Evolutionary conservation across 2,113 vertebrate species (phyloP).

Genomic region (Rana temporaria): DNA sequence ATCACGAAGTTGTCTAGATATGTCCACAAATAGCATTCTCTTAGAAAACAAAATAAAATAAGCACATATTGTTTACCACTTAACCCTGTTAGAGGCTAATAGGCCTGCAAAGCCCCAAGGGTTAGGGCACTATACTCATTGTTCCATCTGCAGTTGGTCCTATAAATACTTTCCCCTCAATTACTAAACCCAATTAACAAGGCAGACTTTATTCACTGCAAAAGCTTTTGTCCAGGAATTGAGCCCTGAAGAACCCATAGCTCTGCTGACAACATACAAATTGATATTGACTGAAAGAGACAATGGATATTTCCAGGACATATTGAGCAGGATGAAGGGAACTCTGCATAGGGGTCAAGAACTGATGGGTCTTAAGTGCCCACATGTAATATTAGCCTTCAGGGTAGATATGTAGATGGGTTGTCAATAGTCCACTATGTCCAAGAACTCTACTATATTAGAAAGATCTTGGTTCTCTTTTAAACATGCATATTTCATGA

Average conservation of each 20-base stretch:
- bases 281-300: slow-evolving; percentile 47
- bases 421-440: neutral
- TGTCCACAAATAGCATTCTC: no score
- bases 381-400: slow-evolving; percentile 23
- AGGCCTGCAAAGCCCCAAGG: slow-evolving; percentile 21
- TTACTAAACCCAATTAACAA: slow-evolving; percentile 34
- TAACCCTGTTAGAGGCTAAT: slow-evolving; percentile 7
- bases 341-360: neutral
- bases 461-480: no score
- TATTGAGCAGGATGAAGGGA: slow-evolving; percentile 27
- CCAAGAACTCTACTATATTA: neutral
- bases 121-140: slow-evolving; percentile 9
- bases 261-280: slow-evolving; percentile 42
- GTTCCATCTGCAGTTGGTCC: neutral
- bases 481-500: no score
- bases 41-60: neutral
- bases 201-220: slow-evolving; percentile 10
- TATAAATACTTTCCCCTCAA: slow-evolving; percentile 43
- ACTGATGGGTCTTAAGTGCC: slow-evolving; percentile 29
- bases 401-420: slow-evolving; percentile 9
- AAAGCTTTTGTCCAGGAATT: slow-evolving; percentile 37
- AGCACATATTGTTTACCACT: slow-evolving; percentile 31
- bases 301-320: slow-evolving; percentile 28
- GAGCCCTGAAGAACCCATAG: slow-evolving; percentile 31
- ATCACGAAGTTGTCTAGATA: no score